These are phyloP conservation scores for Bettongia penicillata DNA, from an alignment of 2,113 vertebrate species.

Conservation along the genomic window DNA sequence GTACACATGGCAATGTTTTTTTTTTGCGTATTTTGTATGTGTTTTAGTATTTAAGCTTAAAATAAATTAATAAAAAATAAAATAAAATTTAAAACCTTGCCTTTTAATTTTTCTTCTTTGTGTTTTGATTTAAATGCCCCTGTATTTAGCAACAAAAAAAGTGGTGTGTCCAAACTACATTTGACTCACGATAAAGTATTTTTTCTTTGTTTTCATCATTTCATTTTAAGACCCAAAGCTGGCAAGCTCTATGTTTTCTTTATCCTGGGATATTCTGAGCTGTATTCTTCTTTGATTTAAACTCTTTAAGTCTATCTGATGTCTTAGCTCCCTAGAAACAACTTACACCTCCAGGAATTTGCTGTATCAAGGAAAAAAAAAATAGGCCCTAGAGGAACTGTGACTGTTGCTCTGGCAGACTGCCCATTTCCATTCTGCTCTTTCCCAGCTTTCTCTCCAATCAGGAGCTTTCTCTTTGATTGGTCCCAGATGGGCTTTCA, in stretches of 20 bases:
- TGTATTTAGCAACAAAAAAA: background rate
- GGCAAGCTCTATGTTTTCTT: background rate
- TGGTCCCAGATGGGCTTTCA: background rate
- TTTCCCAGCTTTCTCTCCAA: background rate
- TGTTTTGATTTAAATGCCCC: background rate
- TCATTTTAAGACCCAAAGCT: background rate
- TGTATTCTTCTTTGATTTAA: conserved; percentile 24
- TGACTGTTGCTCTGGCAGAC: background rate
- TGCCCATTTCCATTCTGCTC: background rate
- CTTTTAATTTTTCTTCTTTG: background rate
- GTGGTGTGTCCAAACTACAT: background rate
- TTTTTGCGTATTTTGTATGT: too few species aligned
- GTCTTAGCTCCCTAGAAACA: background rate
- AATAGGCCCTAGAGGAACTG: background rate
- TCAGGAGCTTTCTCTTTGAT: background rate
- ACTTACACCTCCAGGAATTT: background rate
- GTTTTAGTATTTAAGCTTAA: too few species aligned
- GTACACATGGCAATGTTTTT: too few species aligned
- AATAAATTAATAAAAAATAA: too few species aligned
- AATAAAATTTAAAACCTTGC: background rate
- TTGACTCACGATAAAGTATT: background rate
- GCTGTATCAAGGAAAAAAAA: conserved; percentile 3
- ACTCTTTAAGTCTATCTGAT: background rate
- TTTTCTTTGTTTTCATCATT: background rate
- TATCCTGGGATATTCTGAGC: background rate